A percentile compares a stretch with the other conserved stretches of the same genome.
Evolutionary conservation across 2,888 invertebrate species (phyloP).

Genomic region (Aporophyla lueneburgensis): DNA sequence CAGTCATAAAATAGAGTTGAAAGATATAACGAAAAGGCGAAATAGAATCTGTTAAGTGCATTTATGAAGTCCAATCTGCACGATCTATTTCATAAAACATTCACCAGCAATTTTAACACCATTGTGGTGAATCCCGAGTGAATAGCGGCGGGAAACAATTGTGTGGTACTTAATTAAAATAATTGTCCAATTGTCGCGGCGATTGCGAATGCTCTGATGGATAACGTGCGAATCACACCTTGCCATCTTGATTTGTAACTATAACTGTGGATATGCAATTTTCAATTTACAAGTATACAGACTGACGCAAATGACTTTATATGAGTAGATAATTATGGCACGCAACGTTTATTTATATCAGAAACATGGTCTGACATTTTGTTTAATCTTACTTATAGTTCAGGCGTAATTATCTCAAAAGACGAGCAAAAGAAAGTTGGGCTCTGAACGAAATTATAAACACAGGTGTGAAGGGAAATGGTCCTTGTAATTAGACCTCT

Average conservation of each 20-base stretch:
- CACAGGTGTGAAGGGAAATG: background rate
- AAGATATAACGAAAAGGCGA: background rate
- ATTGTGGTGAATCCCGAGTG: conserved; percentile 68
- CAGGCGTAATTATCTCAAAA: conserved; percentile 20
- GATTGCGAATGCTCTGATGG: conserved; percentile 73
- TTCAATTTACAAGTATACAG: conserved; percentile 51
- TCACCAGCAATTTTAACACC: conserved; percentile 62
- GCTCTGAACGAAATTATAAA: background rate
- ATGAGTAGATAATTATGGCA: conserved; percentile 48
- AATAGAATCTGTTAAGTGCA: conserved; percentile 1
- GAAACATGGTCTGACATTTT: conserved; percentile 37
- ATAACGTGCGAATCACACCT: conserved; percentile 72
- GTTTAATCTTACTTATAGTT: conserved; percentile 13
- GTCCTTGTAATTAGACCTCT: background rate
- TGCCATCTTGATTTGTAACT: conserved; percentile 72
- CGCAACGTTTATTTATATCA: conserved; percentile 16
- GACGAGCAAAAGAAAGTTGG: conserved; percentile 39
- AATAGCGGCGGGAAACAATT: conserved; percentile 72
- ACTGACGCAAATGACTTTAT: conserved; percentile 58
- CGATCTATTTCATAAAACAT: conserved; percentile 67
- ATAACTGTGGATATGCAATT: conserved; percentile 61
- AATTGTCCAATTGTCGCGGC: conserved; percentile 78
- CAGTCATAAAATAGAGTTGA: background rate
- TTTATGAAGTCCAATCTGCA: conserved; percentile 36
- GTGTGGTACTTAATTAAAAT: conserved; percentile 77